Percentiles rank a stretch among this genome's conserved stretches.
Evolutionary conservation across 37 sponge, comb jelly and placozoan species (phyloP).

Genomic region (Mnemiopsis leidyi): DNA sequence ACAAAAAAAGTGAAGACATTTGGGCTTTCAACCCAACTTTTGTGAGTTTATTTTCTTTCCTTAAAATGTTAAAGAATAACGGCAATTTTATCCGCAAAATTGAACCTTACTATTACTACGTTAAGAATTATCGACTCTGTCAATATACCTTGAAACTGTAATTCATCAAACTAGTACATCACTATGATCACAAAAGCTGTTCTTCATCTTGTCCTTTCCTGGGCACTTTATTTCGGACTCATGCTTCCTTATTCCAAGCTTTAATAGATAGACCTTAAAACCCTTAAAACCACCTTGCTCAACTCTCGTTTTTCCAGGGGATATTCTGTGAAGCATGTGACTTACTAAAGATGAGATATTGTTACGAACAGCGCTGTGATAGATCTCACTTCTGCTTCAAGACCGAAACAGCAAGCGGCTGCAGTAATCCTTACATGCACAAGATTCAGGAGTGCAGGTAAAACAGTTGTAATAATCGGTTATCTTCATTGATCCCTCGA

Average conservation of each 20-base stretch:
- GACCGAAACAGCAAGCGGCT: constrained; percentile 44
- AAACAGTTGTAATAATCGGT: neutral
- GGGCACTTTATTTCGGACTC: no score
- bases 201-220: no score
- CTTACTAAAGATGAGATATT: neutral
- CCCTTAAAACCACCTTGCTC: neutral
- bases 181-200: no score
- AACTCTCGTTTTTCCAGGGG: neutral
- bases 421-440: constrained; percentile 63
- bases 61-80: no score
- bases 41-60: neutral
- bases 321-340: constrained; percentile 51
- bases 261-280: no score
- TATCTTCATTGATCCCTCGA: neutral
- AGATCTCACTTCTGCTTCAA: constrained; percentile 49
- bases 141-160: no score
- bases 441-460: constrained; percentile 30
- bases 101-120: no score
- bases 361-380: constrained; percentile 41
- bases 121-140: no score
- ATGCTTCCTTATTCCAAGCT: no score
- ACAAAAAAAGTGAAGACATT: neutral
- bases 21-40: neutral
- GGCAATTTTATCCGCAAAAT: no score
- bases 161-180: no score